Conservation (phyloP, 1,140 invertebrate genomes). For the Metopolophium dirhodum region DNA sequence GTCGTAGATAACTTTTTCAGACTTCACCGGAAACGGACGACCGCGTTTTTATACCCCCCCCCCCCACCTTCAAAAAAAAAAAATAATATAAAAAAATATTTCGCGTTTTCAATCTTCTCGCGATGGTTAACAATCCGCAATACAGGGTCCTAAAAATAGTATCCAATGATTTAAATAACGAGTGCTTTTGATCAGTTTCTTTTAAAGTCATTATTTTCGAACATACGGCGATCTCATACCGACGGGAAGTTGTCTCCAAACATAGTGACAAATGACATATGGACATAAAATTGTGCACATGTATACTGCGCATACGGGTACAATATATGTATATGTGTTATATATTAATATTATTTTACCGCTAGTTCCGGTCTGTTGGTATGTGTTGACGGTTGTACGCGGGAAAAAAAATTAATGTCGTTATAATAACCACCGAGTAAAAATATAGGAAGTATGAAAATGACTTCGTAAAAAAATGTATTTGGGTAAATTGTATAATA, state of each 20-base stretch:
- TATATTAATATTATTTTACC: constrained; percentile 6
- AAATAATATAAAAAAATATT: neutral
- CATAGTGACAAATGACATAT: constrained; percentile 18
- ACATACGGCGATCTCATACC: neutral
- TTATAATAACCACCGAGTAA: neutral
- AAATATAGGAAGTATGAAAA: neutral
- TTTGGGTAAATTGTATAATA: neutral
- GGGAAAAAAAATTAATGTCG: neutral
- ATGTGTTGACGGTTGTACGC: neutral
- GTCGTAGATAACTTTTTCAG: neutral
- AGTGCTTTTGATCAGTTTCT: neutral
- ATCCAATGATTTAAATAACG: neutral
- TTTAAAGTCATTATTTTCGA: neutral
- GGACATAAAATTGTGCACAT: neutral
- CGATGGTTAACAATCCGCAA: neutral
- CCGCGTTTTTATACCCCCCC: neutral
- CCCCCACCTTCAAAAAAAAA: neutral
- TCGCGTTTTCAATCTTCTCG: neutral
- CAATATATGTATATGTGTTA: neutral
- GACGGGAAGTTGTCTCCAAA: constrained; percentile 31
- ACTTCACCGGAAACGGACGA: neutral
- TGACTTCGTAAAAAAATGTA: neutral
- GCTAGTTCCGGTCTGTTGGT: neutral
- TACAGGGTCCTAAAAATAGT: neutral
- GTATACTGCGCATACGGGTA: neutral